These are phyloP conservation scores for Centroberyx gerrardi DNA, from an alignment of 2,797 vertebrate species.

Conservation along the genomic window DNA sequence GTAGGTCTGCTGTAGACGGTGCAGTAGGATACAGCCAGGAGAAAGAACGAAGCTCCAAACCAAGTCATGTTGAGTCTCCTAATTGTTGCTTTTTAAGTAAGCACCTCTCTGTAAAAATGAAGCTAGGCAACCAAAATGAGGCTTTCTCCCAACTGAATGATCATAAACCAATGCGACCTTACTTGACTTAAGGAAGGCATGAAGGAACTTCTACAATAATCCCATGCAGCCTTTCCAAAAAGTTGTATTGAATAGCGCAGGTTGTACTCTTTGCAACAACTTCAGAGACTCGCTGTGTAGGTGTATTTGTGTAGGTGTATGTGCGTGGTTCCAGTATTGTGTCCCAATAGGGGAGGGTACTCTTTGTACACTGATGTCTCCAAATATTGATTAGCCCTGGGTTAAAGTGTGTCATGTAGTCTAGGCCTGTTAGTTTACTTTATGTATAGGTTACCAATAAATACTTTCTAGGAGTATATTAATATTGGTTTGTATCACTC, in stretches of 20 bases:
- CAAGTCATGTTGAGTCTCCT: conserved; percentile 62
- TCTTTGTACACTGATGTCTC: conserved; percentile 57
- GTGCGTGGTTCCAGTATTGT: conserved; percentile 40
- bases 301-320: conserved; percentile 37
- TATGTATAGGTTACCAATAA: neutral
- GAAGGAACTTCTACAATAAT: neutral
- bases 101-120: neutral
- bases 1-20: conserved; percentile 46
- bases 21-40: conserved; percentile 49
- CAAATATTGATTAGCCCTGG: conserved; percentile 76
- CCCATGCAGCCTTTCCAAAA: neutral
- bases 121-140: neutral
- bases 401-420: conserved; percentile 47
- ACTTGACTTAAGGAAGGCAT: too few species aligned
- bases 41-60: conserved; percentile 31
- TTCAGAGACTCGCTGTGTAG: conserved; percentile 15
- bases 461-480: neutral
- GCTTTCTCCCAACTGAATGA: neutral
- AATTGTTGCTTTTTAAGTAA: neutral
- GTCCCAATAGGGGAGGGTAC: conserved; percentile 46
- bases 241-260: neutral
- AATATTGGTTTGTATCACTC: neutral
- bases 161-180: neutral
- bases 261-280: neutral
- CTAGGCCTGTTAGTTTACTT: neutral